Conservation (phyloP, 2,888 invertebrate genomes). For the Orgyia antiqua region DNA sequence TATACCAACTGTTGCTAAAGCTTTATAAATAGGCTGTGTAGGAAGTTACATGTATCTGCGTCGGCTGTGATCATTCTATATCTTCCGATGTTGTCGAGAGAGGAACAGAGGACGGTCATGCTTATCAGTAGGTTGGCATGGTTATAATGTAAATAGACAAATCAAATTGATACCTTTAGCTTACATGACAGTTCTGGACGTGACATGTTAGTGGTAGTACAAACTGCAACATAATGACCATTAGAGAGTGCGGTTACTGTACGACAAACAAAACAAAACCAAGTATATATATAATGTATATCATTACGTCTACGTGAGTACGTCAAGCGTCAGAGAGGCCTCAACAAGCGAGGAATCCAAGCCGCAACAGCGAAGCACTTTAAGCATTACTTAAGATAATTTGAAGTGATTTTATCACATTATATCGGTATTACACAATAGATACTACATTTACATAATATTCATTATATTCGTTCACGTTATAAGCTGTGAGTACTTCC, state of each 20-base stretch:
- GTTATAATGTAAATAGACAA: constrained; percentile 72
- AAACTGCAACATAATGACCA: constrained; percentile 79
- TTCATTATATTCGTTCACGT: no score
- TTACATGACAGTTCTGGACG: constrained; percentile 78
- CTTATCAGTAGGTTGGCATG: constrained; percentile 61
- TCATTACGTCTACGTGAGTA: constrained; percentile 75
- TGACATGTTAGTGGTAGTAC: constrained; percentile 79
- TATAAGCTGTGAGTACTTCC: constrained; percentile 38
- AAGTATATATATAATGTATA: constrained; percentile 39
- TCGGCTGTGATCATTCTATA: constrained; percentile 57
- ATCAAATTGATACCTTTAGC: constrained; percentile 76
- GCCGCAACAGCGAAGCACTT: constrained; percentile 72
- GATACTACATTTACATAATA: no score
- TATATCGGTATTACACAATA: no score
- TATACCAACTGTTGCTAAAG: constrained; percentile 76
- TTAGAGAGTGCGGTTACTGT: constrained; percentile 78
- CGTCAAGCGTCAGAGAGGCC: constrained; percentile 73
- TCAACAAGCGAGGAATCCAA: constrained; percentile 73
- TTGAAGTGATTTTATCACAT: constrained; percentile 46
- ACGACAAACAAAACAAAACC: constrained; percentile 77
- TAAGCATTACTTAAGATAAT: constrained; percentile 58
- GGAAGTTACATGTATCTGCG: constrained; percentile 63
- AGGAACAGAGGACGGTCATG: constrained; percentile 61
- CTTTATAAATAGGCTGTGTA: constrained; percentile 69
- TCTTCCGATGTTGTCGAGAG: constrained; percentile 48